Conservation (phyloP, 2,113 vertebrate genomes). For the Siphamia tubifer region DNA sequence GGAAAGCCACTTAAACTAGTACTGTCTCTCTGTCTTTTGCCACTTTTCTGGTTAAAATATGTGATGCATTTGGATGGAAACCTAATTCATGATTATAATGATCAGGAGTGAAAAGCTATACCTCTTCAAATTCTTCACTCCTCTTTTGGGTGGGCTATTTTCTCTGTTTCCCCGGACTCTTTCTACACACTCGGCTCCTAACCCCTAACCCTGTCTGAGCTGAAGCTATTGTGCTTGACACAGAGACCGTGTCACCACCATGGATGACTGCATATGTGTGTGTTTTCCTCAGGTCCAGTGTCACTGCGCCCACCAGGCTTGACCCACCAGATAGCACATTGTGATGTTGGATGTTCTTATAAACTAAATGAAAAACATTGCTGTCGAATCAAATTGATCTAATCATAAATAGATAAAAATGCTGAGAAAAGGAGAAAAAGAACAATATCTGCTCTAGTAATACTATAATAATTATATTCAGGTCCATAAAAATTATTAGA, state of each 20-base stretch:
- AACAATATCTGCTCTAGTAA: too few species aligned
- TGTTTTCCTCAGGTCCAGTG: slow-evolving; percentile 45
- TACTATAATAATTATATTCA: too few species aligned
- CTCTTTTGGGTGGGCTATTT: slow-evolving; percentile 28
- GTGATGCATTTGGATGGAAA: too few species aligned
- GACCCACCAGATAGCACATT: slow-evolving; percentile 41
- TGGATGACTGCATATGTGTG: slow-evolving; percentile 45
- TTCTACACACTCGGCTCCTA: slow-evolving; percentile 22
- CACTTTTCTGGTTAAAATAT: too few species aligned
- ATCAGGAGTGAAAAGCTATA: not conserved
- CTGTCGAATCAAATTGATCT: too few species aligned
- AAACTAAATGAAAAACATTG: too few species aligned
- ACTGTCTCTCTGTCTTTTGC: too few species aligned
- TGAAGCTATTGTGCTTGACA: slow-evolving; percentile 65
- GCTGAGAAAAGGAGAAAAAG: too few species aligned
- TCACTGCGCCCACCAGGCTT: slow-evolving; percentile 47
- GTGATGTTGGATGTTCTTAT: slow-evolving; percentile 34
- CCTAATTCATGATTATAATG: not conserved
- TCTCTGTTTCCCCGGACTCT: slow-evolving; percentile 23
- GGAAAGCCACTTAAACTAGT: too few species aligned
- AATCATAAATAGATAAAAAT: too few species aligned
- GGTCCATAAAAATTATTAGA: too few species aligned
- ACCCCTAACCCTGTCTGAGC: slow-evolving; percentile 57
- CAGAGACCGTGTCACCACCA: slow-evolving; percentile 58
- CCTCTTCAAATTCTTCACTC: not conserved